Percentiles rank a stretch among this genome's conserved stretches.
phyloP scores from a whole-genome alignment of 2,113 vertebrate species.

The Capra hircus region DNA sequence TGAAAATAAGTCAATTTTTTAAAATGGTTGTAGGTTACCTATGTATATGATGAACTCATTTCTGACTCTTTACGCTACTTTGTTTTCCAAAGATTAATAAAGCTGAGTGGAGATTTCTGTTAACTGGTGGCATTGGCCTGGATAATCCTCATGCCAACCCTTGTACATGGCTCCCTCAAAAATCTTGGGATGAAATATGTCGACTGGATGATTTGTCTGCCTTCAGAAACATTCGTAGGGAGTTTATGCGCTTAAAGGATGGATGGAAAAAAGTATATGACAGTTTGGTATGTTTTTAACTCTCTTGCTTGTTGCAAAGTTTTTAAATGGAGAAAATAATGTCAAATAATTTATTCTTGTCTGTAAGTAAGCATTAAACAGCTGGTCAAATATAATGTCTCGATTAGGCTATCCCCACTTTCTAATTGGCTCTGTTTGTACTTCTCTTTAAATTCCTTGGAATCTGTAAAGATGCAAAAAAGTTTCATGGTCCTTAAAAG shows the following conservation, averaged over 20 bases:
- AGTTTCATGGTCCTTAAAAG: neutral
- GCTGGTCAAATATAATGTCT: neutral
- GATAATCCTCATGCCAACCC: constrained; percentile 88
- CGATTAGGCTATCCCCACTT: neutral
- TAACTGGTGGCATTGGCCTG: constrained; percentile 90
- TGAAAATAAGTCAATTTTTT: neutral
- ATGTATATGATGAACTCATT: neutral
- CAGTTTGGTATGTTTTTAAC: constrained; percentile 82
- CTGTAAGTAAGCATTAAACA: neutral
- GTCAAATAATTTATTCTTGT: neutral
- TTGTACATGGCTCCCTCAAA: constrained; percentile 88
- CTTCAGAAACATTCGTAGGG: constrained; percentile 82
- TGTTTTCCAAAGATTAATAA: constrained; percentile 83
- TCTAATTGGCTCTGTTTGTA: neutral
- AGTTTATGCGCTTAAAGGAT: constrained; percentile 81
- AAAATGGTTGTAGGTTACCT: neutral
- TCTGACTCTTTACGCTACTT: neutral
- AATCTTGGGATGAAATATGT: constrained; percentile 92
- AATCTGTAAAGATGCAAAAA: neutral
- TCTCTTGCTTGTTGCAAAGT: neutral
- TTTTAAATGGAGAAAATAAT: constrained; percentile 14
- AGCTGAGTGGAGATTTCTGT: constrained; percentile 88
- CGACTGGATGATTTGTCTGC: constrained; percentile 80
- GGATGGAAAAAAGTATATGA: constrained; percentile 91
- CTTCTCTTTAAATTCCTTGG: neutral